Evolutionary conservation across 2,797 vertebrate genomes (phyloP).

Genomic region (Cyclura pinguis): DNA sequence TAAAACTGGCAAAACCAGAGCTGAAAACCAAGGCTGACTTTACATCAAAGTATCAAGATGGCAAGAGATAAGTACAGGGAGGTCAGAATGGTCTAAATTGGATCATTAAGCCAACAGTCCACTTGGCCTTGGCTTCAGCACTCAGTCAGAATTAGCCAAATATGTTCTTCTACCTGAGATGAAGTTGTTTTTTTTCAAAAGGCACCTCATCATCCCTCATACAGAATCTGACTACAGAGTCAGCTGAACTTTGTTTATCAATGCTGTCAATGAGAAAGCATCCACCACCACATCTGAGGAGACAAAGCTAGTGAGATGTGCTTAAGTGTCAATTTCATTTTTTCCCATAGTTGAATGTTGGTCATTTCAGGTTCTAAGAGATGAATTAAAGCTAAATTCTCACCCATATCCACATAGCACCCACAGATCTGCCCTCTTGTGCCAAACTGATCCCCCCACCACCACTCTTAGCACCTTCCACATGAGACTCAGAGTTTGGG

Average conservation of each 20-base stretch:
- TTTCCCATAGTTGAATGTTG: neutral
- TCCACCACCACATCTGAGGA: neutral
- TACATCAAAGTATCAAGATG: neutral
- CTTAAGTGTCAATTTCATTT: neutral
- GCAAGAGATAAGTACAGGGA: neutral
- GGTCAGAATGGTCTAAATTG: too few species aligned
- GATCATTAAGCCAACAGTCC: neutral
- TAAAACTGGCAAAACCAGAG: neutral
- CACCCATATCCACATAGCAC: too few species aligned
- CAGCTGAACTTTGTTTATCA: neutral
- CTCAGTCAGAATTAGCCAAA: neutral
- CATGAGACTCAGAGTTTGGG: neutral
- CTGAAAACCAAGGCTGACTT: neutral
- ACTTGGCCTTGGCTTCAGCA: neutral
- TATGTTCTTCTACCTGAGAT: neutral
- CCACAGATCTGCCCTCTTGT: neutral
- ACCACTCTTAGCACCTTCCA: neutral
- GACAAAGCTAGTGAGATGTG: neutral
- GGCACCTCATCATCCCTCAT: neutral
- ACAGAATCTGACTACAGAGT: neutral
- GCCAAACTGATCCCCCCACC: neutral
- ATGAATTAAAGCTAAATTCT: too few species aligned
- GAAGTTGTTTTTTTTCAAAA: neutral
- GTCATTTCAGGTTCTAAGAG: neutral
- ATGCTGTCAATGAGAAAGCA: neutral